Evolutionary conservation across 2,797 vertebrate genomes (phyloP).

Genomic region (Channa striata): DNA sequence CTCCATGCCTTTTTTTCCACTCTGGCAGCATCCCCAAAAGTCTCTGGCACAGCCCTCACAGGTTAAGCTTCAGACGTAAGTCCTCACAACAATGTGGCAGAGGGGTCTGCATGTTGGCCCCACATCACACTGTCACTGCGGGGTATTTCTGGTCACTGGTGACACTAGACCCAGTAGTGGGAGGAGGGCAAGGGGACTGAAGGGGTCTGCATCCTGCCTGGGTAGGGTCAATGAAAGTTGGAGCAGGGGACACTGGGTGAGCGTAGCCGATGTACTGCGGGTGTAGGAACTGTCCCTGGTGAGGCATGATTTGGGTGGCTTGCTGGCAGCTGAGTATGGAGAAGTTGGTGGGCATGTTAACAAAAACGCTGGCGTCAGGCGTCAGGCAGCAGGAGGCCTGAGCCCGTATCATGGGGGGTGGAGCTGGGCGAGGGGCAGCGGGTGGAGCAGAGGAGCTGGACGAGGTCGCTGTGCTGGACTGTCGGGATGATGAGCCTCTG

Average conservation of each 20-base stretch:
- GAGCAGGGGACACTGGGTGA: slow-evolving; percentile 86
- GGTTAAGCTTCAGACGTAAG: slow-evolving; percentile 58
- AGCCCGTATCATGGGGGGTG: slow-evolving; percentile 83
- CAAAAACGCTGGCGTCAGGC: slow-evolving; percentile 93
- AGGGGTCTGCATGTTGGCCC: slow-evolving; percentile 47
- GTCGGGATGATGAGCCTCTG: slow-evolving; percentile 94
- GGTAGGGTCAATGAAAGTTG: slow-evolving; percentile 88
- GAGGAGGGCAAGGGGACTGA: slow-evolving; percentile 92
- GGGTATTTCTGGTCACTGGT: slow-evolving; percentile 94
- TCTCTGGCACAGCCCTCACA: slow-evolving; percentile 56
- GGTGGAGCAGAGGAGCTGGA: slow-evolving; percentile 96
- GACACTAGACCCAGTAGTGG: slow-evolving; percentile 78
- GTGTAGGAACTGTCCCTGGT: slow-evolving; percentile 96
- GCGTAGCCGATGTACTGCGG: slow-evolving; percentile 95
- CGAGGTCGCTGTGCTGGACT: slow-evolving; percentile 96
- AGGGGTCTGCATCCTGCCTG: slow-evolving; percentile 92
- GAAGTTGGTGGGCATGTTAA: slow-evolving; percentile 99
- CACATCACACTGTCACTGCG: slow-evolving; percentile 93
- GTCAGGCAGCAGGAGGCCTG: slow-evolving; percentile 95
- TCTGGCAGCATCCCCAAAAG: slow-evolving; percentile 41
- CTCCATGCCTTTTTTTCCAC: slow-evolving; percentile 46
- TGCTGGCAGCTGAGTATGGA: slow-evolving; percentile 98
- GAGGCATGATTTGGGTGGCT: slow-evolving; percentile 95
- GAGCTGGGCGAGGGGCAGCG: slow-evolving; percentile 76
- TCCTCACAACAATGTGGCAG: slow-evolving; percentile 44